phyloP scores from a whole-genome alignment of 2,113 vertebrate species.

The Ceuthmochares aereus region DNA sequence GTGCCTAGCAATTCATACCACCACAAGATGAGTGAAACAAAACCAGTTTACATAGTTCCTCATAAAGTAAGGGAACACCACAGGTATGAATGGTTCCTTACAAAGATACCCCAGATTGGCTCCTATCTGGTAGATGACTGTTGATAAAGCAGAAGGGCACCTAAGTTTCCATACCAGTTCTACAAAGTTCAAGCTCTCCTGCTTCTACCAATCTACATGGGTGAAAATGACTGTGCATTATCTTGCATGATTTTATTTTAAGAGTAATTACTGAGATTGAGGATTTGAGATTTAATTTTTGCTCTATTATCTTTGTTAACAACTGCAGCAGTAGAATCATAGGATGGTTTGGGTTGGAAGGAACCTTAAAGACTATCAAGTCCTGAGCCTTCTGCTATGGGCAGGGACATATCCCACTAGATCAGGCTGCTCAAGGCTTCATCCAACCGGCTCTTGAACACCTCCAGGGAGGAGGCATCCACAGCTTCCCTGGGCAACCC shows the following conservation, averaged over 20 bases:
- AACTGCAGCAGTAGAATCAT: background rate
- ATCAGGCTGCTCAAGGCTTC: no score
- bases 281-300: background rate
- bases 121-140: background rate
- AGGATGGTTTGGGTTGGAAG: no score
- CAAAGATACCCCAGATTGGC: background rate
- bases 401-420: no score
- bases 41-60: no score
- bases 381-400: no score
- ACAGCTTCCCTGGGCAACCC: no score
- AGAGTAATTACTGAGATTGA: background rate
- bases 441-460: no score
- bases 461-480: no score
- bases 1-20: background rate
- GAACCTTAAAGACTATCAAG: no score
- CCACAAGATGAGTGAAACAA: background rate
- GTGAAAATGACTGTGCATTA: background rate
- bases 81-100: background rate
- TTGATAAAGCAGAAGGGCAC: background rate
- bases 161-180: background rate
- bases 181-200: background rate
- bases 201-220: background rate
- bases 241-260: no score
- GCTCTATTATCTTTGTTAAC: background rate
- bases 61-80: no score